Evolutionary conservation across 2,113 vertebrate genomes (phyloP).

Genomic region (Phylloscopus trochiloides): DNA sequence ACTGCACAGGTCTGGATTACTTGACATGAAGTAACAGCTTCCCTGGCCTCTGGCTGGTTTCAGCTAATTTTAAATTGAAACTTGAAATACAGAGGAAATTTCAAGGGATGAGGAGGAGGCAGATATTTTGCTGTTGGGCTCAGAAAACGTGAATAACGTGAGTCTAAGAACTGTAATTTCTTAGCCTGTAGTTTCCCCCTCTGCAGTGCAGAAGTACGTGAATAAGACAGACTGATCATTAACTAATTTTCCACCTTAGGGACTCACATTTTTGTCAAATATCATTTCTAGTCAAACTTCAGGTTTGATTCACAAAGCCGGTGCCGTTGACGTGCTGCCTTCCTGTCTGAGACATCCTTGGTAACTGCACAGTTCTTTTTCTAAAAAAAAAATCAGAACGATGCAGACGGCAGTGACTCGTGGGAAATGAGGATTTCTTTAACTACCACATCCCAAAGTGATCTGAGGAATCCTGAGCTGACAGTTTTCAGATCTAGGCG

Average conservation of each 20-base stretch:
- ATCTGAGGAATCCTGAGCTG: background rate
- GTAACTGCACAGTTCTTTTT: background rate
- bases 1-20: background rate
- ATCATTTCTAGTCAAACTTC: background rate
- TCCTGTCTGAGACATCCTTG: background rate
- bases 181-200: background rate
- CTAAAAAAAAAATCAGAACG: fast-evolving
- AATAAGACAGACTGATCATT: background rate
- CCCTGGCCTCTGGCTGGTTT: background rate
- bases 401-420: background rate
- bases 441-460: background rate
- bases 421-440: background rate
- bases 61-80: background rate
- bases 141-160: background rate
- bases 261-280: background rate
- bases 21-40: background rate
- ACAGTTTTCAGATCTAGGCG: background rate
- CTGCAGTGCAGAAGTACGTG: background rate
- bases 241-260: background rate
- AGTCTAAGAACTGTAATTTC: background rate
- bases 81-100: background rate
- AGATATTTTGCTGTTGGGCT: background rate
- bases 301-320: background rate
- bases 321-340: background rate
- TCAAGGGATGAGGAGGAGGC: background rate